Evolutionary conservation across 2,888 invertebrate species (phyloP), one percentile per base, ranked within the genome.

Genomic region (Rapana venosa): DNA sequence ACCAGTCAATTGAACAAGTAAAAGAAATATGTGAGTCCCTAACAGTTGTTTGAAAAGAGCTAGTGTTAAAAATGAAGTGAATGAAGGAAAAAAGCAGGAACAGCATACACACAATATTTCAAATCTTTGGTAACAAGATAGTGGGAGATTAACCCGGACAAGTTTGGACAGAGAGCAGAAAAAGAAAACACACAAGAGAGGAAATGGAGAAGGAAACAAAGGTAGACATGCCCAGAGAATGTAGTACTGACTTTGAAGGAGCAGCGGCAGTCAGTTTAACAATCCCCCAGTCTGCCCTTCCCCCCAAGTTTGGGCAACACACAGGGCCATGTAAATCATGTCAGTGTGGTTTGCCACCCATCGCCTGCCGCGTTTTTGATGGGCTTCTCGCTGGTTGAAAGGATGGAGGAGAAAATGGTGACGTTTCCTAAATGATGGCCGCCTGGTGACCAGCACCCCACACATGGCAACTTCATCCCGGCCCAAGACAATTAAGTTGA

Each of bases 281-380:
- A 30, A 58, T 84, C 84, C 84, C 58, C 84, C 84, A 84, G 47
- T 47, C 47, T 47, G 47, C 47, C 47, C 47, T 47, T 47, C 47
- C 8, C 2, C 8, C 47, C 15, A n/a, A 74, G 11, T 22, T 22
- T n/a, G 58, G 84, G 84, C 56, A 58, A 58, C 30, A 84, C 56
- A 56, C n/a, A 26, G n/a, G 84, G 58, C 84, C 86, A 32, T 87
- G 32, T 87, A 87, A 87, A 87, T 87, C 86, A 87, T 87, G 86
- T 87, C 86, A 87, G 61, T 47, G 66, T 87, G 32, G 61, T 87
- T 87, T 8, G 32, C 1, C 0, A 66, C 17, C 86, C 35, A 66
- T 66, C 66, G n/a, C 70, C 86, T 22, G 86, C 70, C 32, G 86
- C 86, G 2, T 66, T 61, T 87, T 87, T 87, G 66, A 87, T 87